Evolutionary conservation across 1,140 invertebrate species (phyloP), one percentile per base, ranked within the genome.

Genomic region (Neodiprion lecontei): DNA sequence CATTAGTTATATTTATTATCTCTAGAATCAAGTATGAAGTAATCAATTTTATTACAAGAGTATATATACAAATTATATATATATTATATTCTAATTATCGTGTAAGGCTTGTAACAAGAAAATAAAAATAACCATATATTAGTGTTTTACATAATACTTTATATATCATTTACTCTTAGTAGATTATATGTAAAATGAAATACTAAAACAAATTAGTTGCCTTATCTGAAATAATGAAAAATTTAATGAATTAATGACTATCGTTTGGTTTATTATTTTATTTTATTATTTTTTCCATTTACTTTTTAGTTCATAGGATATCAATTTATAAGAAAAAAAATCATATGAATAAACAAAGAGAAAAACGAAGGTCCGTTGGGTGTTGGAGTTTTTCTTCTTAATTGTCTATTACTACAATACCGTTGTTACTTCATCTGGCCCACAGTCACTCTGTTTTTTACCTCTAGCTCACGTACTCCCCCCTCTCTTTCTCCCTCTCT

Each of bases 41-140:
- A 88, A 88, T 84, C 87, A 82, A 83, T 87, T 88, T 88, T 88
- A 87, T 86, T 86, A 87, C 86, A 84, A 86, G 84, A 87, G 84
- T 87, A 84, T 87, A 85, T 87, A 87, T 85, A 84, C 72, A 77
- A 70, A 78, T 67, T 67, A 78, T 77, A 79, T 88, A 87, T 84
- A 88, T 85, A 86, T 83, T 82, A 84, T 87, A 88, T 88, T 88
- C 86, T 88, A 88, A 87, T 84, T 80, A 83, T 69, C n/a, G 40
- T 84, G 77, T 88, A 88, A 88, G 87, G 87, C 87, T 88, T 88
- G 87, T 88, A 88, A 88, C 85, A 88, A 87, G 84, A 80, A 87
- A 85, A 81, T 84, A 87, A 88, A 87, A 87, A 78, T 88, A 88
- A 88, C 80, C 87, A 82, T 86, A 87, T 87, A 87, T 87, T 88